Conservation (phyloP, 2,888 invertebrate genomes). For the Adelognathus sp. region DNA sequence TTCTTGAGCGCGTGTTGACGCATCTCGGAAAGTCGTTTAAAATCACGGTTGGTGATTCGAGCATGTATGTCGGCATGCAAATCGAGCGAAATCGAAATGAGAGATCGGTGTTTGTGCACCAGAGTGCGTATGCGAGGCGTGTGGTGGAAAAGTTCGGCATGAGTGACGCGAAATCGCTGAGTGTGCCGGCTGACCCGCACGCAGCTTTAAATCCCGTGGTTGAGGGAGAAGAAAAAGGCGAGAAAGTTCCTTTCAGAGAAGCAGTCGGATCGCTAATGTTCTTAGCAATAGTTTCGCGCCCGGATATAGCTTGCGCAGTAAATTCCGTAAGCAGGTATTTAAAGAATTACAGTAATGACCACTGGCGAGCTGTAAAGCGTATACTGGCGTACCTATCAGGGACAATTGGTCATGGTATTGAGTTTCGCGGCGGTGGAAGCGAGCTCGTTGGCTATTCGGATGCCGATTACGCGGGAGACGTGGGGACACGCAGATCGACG, state of each 20-base stretch:
- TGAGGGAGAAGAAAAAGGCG: neutral
- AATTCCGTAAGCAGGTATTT: conserved; percentile 33
- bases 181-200: conserved; percentile 29
- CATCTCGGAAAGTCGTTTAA: conserved; percentile 16
- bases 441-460: conserved; percentile 45
- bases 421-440: conserved; percentile 24
- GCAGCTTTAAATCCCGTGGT: neutral
- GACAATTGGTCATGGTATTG: conserved; percentile 25
- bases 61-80: conserved; percentile 45
- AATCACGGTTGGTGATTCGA: conserved; percentile 42
- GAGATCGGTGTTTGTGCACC: conserved; percentile 26
- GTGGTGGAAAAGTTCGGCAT: conserved; percentile 42
- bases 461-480: conserved; percentile 60
- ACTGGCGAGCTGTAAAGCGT: conserved; percentile 42
- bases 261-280: conserved; percentile 46
- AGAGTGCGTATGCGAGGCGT: conserved; percentile 46
- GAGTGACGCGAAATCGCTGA: conserved; percentile 21
- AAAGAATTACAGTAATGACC: conserved; percentile 8
- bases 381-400: conserved; percentile 42
- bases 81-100: conserved; percentile 32
- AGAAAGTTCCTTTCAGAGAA: conserved; percentile 34
- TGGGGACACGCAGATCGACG: conserved; percentile 49
- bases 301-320: conserved; percentile 37
- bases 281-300: conserved; percentile 25
- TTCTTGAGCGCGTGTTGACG: neutral